Percentiles rank a stretch among this genome's conserved stretches.
Evolutionary conservation across 2,888 invertebrate species (phyloP).

Genomic region (Netelia virgata): DNA sequence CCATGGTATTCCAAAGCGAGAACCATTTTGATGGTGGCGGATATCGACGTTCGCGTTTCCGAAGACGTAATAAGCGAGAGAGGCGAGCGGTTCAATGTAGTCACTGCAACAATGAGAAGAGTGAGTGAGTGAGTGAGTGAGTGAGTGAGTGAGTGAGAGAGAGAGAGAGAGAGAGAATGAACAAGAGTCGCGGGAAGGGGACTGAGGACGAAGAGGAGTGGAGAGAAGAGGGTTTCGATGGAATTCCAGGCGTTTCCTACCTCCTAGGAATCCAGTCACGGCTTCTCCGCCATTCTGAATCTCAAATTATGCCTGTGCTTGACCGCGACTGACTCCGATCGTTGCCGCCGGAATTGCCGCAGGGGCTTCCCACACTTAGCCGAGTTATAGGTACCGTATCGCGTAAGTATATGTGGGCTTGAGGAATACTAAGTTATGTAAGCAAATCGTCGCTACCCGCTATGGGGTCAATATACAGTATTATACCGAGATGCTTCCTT

Average conservation of each 20-base stretch:
- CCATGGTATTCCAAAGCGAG: slow-evolving; percentile 24
- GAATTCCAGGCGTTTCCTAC: slow-evolving; percentile 66
- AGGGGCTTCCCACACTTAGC: slow-evolving; percentile 63
- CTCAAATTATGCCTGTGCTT: slow-evolving; percentile 66
- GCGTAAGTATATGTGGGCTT: slow-evolving; percentile 39
- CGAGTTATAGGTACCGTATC: slow-evolving; percentile 59
- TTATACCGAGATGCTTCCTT: background rate
- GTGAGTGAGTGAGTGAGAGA: slow-evolving; percentile 2
- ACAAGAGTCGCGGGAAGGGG: slow-evolving; percentile 20
- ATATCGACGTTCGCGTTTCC: slow-evolving; percentile 8
- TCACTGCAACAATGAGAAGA: slow-evolving; percentile 34
- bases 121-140: background rate
- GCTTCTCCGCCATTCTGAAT: slow-evolving; percentile 64
- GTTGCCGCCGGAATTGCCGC: slow-evolving; percentile 61
- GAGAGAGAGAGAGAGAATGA: slow-evolving; percentile 11
- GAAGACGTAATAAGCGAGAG: background rate
- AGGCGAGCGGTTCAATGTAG: slow-evolving; percentile 7
- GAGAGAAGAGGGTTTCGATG: slow-evolving; percentile 34
- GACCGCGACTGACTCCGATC: slow-evolving; percentile 56
- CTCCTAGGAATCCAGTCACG: slow-evolving; percentile 67
- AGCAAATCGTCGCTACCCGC: slow-evolving; percentile 36
- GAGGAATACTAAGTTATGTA: slow-evolving; percentile 53
- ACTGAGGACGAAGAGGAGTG: background rate
- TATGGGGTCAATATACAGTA: slow-evolving; percentile 24
- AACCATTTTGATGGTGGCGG: background rate